These are phyloP conservation scores for Pseudonaja textilis DNA, from an alignment of 2,113 vertebrate species.

Conservation along the genomic window DNA sequence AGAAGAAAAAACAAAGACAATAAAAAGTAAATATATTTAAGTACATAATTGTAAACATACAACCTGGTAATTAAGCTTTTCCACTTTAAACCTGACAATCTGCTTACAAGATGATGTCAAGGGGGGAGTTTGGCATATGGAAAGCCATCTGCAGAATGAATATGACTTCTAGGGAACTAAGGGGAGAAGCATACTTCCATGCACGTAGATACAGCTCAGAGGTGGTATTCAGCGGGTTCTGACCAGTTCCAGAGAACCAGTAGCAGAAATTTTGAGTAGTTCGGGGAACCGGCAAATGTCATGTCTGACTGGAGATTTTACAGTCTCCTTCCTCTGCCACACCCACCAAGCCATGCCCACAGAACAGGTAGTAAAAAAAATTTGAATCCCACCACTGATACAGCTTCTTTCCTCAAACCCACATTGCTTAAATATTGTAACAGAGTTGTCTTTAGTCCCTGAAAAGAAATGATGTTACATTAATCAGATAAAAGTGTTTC, in stretches of 20 bases:
- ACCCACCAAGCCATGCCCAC: too few species aligned
- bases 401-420: conserved; percentile 27
- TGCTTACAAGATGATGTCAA: conserved; percentile 69
- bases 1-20: conserved; percentile 59
- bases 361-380: too few species aligned
- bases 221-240: too few species aligned
- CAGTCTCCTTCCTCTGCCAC: too few species aligned
- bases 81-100: conserved; percentile 72
- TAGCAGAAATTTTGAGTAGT: too few species aligned
- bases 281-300: too few species aligned
- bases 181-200: background rate
- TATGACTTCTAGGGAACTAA: background rate
- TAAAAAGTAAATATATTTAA: conserved; percentile 70
- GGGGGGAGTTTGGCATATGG: conserved; percentile 70
- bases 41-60: conserved; percentile 70
- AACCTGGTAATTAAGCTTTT: conserved; percentile 77
- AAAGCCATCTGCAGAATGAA: conserved; percentile 65
- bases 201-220: background rate
- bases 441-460: conserved; percentile 34
- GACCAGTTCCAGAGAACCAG: too few species aligned
- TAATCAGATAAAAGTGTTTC: background rate
- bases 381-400: background rate
- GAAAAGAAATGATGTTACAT: conserved; percentile 3
- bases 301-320: too few species aligned
- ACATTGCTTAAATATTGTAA: conserved; percentile 21